Evolutionary conservation across 2,888 invertebrate genomes (phyloP), one percentile per base, ranked within the genome.

Genomic region (Acronicta psi): DNA sequence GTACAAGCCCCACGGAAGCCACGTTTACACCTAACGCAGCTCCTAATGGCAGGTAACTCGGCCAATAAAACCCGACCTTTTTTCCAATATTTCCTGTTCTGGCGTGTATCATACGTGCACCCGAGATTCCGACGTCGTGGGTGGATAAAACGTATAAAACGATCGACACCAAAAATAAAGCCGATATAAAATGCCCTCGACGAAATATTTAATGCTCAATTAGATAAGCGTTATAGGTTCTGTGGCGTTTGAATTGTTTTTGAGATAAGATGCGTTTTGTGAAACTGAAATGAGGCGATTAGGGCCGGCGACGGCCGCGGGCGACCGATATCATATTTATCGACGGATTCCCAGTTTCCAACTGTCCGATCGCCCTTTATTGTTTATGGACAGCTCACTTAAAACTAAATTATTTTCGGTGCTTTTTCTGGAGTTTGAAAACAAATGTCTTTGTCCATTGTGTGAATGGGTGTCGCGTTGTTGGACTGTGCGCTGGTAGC

Each of bases 161-260:
- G 88, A 87, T 87, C 83, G 84, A 84, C 85, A 88, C 80, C 85
- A 81, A 90, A 91, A 89, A 93, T 91, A 91, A 92, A 93, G 89
- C 87, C 82, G 87, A 91, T 90, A 93, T 92, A 92, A 92, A 92
- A 92, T 92, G 88, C 85, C 85, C 89, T 90, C 93, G 91, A 91
- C 88, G 93, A 94, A 92, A 91, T 93, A 91, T 92, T 93, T 93
- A 92, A 93, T 92, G 89, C 92, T 93, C 92, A 93, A 93, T 93
- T 93, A 93, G 92, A 92, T 93, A 93, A 92, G 90, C 91, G 90
- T 91, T 93, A 91, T 92, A 85, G 90, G 88, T 90, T 92, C 89
- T 88, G 90, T 91, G 88, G 87, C 86, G 89, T 89, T 90, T 86
- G 89, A 90, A 92, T 92, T 91, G 92, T 93, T 91, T 90, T 87